Conservation (phyloP, 2,113 vertebrate genomes). For the Paedocypris sp. region DNA sequence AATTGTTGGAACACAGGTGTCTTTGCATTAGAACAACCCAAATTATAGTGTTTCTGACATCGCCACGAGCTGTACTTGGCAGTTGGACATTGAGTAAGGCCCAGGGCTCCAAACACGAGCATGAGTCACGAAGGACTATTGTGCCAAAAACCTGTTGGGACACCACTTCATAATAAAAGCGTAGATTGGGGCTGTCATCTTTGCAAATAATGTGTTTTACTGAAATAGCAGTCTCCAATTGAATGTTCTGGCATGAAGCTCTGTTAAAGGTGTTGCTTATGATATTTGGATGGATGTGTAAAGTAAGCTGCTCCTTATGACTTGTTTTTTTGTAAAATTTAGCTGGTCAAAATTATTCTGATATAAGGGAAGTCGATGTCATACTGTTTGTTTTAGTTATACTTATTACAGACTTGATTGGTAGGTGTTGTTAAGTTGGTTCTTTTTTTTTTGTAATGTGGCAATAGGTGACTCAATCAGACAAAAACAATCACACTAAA, state of each 20-base stretch:
- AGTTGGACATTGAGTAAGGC: background rate
- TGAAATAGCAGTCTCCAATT: background rate
- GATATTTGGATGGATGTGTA: conserved; percentile 2
- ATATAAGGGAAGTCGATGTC: too few species aligned
- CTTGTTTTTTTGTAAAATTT: too few species aligned
- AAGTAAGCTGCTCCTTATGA: background rate
- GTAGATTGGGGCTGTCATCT: background rate
- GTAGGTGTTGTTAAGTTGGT: too few species aligned
- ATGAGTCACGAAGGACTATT: background rate
- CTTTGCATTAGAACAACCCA: background rate
- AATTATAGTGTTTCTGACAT: conserved; percentile 16
- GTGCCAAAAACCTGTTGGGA: background rate
- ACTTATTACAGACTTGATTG: too few species aligned
- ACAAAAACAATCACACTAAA: too few species aligned
- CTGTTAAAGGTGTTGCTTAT: background rate
- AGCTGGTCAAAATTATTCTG: too few species aligned
- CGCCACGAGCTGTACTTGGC: background rate
- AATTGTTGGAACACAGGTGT: background rate
- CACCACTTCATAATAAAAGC: background rate
- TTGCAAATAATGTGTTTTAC: background rate
- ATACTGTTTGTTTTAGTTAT: too few species aligned
- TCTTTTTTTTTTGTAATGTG: too few species aligned
- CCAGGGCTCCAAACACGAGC: background rate
- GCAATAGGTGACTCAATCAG: too few species aligned
- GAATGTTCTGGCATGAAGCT: background rate